Evolutionary conservation across 2,113 vertebrate species (phyloP).

Genomic region (Regulus satrapa): DNA sequence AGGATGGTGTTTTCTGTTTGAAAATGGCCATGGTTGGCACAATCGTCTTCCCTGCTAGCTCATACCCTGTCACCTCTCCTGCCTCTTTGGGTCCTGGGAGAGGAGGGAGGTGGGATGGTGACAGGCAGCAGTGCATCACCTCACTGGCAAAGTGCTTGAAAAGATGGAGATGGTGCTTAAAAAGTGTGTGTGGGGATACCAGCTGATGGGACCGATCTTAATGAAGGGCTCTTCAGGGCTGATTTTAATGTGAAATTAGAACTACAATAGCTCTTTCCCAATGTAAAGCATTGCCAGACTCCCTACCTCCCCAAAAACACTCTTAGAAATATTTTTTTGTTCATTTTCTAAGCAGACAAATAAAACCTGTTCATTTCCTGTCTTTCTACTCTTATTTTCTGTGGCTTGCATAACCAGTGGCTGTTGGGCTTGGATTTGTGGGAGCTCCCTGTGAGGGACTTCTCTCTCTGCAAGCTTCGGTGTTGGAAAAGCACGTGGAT

Average conservation of each 20-base stretch:
- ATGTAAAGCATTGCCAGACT: not conserved
- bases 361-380: not conserved
- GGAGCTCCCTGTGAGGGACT: not conserved
- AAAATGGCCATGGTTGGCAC: fast-evolving
- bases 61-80: fast-evolving
- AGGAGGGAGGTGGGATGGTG: not conserved
- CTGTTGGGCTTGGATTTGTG: not conserved
- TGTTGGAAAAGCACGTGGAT: not conserved
- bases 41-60: fast-evolving
- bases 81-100: not conserved
- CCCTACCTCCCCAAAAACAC: fast-evolving
- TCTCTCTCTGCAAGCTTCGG: not conserved
- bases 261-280: not conserved
- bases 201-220: fast-evolving
- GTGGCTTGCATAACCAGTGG: not conserved
- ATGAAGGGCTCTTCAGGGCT: not conserved
- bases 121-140: not conserved
- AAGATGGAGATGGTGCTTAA: not conserved
- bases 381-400: not conserved
- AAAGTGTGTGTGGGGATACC: not conserved
- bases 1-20: not conserved
- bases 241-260: not conserved
- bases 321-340: not conserved
- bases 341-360: not conserved
- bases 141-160: not conserved